Percentiles rank a stretch among this genome's conserved stretches.
Evolutionary conservation across 1,140 invertebrate species (phyloP).

Genomic region (Caligus rogercresseyi): DNA sequence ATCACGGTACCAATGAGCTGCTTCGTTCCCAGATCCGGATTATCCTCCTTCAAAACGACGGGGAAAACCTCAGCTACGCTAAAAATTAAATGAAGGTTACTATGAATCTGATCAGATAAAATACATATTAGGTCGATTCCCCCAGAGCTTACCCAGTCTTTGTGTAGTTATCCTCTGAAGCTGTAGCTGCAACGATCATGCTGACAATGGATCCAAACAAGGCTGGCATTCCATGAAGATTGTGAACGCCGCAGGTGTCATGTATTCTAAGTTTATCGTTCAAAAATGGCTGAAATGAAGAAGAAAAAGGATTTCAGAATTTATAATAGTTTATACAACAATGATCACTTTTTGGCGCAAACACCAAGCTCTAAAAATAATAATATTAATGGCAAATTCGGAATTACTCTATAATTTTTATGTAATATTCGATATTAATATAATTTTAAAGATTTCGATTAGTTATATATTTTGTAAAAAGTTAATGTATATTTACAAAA

Average conservation of each 20-base stretch:
- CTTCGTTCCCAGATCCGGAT: conserved; percentile 45
- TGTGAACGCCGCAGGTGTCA: conserved; percentile 89
- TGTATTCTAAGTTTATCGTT: conserved; percentile 48
- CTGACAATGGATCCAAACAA: conserved; percentile 61
- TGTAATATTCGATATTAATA: too few relatives aligned
- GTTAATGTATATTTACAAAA: too few relatives aligned
- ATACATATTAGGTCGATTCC: conserved; percentile 31
- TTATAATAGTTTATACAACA: too few relatives aligned
- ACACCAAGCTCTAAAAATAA: too few relatives aligned
- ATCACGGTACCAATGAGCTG: conserved; percentile 52
- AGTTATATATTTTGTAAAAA: too few relatives aligned
- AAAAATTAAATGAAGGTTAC: conserved; percentile 24
- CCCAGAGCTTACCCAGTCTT: conserved; percentile 33
- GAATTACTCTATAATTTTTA: too few relatives aligned
- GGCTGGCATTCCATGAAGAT: conserved; percentile 88
- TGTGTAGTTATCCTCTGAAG: conserved; percentile 32
- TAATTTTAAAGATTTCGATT: too few relatives aligned
- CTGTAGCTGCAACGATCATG: conserved; percentile 51
- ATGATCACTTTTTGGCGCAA: too few relatives aligned
- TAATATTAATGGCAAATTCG: too few relatives aligned
- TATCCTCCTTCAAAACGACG: conserved; percentile 42
- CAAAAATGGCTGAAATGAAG: conserved; percentile 44
- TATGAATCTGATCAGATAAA: conserved; percentile 26
- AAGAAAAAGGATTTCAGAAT: conserved; percentile 22
- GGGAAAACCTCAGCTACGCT: conserved; percentile 31